phyloP scores from a whole-genome alignment of 2,797 vertebrate genomes.

The Sparidentex hasta region DNA sequence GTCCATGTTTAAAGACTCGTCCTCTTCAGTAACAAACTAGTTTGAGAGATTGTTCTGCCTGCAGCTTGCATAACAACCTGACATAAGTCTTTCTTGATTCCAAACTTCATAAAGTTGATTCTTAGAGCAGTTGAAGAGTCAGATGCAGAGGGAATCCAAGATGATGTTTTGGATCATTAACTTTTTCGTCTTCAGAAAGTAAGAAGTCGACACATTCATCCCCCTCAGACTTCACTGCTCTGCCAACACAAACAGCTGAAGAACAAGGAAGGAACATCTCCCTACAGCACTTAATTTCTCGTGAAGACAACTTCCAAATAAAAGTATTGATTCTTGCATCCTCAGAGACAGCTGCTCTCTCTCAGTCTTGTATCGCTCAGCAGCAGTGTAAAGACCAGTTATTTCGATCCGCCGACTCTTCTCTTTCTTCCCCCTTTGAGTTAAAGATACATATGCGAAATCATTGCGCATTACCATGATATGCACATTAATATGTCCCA shows the following conservation, averaged over 20 bases:
- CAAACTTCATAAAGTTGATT: too few relatives aligned
- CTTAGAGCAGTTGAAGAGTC: too few relatives aligned
- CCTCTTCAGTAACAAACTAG: too few relatives aligned
- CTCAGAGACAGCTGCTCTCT: too few relatives aligned
- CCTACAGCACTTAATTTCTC: not conserved
- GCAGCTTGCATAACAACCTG: too few relatives aligned
- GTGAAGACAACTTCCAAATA: not conserved
- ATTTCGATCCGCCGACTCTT: not conserved
- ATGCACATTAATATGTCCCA: not conserved
- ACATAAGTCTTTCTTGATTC: too few relatives aligned
- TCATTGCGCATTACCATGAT: not conserved
- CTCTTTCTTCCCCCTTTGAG: not conserved
- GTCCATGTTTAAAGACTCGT: not conserved
- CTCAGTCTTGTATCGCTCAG: not conserved
- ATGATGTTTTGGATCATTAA: too few relatives aligned
- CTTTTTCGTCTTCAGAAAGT: not conserved
- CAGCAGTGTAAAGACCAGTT: not conserved
- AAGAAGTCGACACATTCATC: not conserved
- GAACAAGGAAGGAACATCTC: too few relatives aligned
- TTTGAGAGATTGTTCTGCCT: too few relatives aligned
- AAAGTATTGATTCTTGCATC: not conserved
- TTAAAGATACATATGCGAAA: conserved; percentile 12
- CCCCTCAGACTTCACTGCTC: not conserved
- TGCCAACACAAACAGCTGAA: too few relatives aligned
- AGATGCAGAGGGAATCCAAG: too few relatives aligned